These are phyloP conservation scores for Ophion ventricosus DNA, from an alignment of 2,888 invertebrate genomes.

Conservation along the genomic window DNA sequence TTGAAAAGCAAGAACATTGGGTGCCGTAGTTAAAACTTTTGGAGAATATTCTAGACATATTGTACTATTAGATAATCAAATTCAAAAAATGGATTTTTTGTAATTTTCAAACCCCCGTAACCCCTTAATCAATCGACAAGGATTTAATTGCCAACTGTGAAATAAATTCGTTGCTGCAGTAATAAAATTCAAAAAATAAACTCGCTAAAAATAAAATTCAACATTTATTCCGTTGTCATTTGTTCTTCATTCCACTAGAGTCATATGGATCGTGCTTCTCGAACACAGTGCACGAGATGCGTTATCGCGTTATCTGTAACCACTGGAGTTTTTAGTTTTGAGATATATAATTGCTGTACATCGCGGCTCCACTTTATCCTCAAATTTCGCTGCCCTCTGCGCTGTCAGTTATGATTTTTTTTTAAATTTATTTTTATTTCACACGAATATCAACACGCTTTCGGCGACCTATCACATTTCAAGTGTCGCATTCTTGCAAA, in stretches of 20 bases:
- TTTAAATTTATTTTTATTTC: too few species aligned
- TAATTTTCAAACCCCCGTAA: too few species aligned
- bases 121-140: background rate
- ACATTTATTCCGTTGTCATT: background rate
- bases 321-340: background rate
- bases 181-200: background rate
- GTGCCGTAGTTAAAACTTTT: too few species aligned
- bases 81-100: too few species aligned
- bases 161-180: background rate
- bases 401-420: background rate
- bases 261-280: slow-evolving; percentile 23
- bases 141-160: background rate
- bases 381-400: background rate
- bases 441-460: background rate
- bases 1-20: too few species aligned
- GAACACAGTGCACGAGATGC: background rate
- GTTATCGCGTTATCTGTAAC: background rate
- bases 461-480: slow-evolving; percentile 8
- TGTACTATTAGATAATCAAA: too few species aligned
- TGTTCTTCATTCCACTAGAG: background rate
- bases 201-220: background rate
- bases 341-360: background rate
- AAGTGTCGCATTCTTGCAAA: slow-evolving; percentile 19
- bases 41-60: too few species aligned
- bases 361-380: background rate